Conservation (phyloP, 2,888 invertebrate genomes). For the Stramonita haemastoma region DNA sequence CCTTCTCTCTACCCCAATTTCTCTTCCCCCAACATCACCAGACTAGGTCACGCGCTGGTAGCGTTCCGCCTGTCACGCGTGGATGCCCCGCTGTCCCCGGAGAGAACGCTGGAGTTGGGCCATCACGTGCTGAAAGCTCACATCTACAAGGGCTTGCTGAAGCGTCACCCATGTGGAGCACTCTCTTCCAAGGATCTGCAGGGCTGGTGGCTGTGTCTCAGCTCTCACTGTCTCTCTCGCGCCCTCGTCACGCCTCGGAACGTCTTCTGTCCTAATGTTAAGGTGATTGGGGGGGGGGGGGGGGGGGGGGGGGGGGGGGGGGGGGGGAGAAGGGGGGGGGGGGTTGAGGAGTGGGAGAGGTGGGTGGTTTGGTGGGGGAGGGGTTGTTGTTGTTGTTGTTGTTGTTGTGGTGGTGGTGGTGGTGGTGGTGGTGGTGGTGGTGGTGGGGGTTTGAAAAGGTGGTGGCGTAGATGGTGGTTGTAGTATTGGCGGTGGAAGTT, state of each 20-base stretch:
- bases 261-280: conserved; percentile 95
- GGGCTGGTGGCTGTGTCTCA: conserved; percentile 91
- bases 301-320: not conserved
- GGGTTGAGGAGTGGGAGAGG: not conserved
- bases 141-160: conserved; percentile 92
- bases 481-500: not conserved
- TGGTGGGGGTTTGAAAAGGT: not conserved
- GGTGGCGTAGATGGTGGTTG: not conserved
- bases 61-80: conserved; percentile 93
- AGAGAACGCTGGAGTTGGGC: conserved; percentile 93
- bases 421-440: not conserved
- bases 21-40: conserved; percentile 54
- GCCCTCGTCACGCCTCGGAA: conserved; percentile 91
- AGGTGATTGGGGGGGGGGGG: conserved; percentile 78
- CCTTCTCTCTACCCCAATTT: too few relatives aligned
- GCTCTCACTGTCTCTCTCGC: conserved; percentile 88
- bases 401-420: not conserved
- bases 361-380: not conserved
- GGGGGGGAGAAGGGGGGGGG: not conserved
- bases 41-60: conserved; percentile 94
- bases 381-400: not conserved
- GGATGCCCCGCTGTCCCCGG: conserved; percentile 90
- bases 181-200: conserved; percentile 90
- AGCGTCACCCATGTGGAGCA: conserved; percentile 75
- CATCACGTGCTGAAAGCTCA: conserved; percentile 98